Percentiles rank a stretch among this genome's conserved stretches.
These are phyloP conservation scores for Phthorimaea operculella DNA, from an alignment of 1,140 invertebrate species.

Conservation along the genomic window DNA sequence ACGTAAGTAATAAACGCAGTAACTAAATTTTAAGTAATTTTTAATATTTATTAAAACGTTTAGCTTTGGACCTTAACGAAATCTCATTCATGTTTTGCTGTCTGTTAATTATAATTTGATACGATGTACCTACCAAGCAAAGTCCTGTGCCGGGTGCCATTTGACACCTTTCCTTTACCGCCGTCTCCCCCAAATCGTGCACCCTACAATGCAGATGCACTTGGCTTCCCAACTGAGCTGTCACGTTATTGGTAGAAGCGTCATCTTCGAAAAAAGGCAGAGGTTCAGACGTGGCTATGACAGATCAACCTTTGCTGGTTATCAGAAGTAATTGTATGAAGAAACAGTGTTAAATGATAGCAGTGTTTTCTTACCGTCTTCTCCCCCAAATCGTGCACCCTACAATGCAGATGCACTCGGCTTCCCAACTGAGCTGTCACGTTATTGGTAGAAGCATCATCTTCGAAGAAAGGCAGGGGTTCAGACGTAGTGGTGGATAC, in stretches of 20 bases:
- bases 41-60: no score
- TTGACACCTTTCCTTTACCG: slow-evolving; percentile 72
- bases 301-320: no score
- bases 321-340: no score
- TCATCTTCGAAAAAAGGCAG: slow-evolving; percentile 74
- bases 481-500: slow-evolving; percentile 68
- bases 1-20: no score
- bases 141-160: no score
- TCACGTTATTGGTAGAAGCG: slow-evolving; percentile 71
- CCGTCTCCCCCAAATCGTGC: slow-evolving; percentile 78
- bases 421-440: slow-evolving; percentile 76
- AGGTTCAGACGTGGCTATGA: slow-evolving; percentile 69
- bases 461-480: slow-evolving; percentile 73
- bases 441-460: slow-evolving; percentile 69
- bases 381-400: slow-evolving; percentile 77
- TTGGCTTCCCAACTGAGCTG: slow-evolving; percentile 73
- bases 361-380: slow-evolving; percentile 71
- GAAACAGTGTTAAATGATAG: not conserved
- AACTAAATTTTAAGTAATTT: no score
- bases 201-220: slow-evolving; percentile 78
- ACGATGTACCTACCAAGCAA: no score
- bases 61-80: no score
- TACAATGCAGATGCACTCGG: slow-evolving; percentile 75
- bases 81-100: no score
- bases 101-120: no score